These are phyloP conservation scores for Camelus bactrianus DNA, from an alignment of 2,113 vertebrate genomes.

Conservation along the genomic window DNA sequence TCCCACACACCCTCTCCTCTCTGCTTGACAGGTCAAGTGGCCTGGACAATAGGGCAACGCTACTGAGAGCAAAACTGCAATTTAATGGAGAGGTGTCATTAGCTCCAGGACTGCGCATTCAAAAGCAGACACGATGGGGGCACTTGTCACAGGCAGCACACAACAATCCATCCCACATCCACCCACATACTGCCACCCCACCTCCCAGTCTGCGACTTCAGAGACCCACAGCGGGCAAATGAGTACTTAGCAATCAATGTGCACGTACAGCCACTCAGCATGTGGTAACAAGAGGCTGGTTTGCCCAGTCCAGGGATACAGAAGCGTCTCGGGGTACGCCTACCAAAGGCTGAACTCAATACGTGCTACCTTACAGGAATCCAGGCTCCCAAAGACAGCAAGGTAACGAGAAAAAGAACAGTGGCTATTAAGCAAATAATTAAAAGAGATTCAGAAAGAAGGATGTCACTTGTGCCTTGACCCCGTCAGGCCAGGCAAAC, in stretches of 20 bases:
- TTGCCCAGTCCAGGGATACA: background rate
- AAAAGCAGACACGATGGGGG: constrained; percentile 69
- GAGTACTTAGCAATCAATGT: constrained; percentile 58
- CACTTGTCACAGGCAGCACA: constrained; percentile 14
- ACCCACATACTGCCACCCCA: constrained; percentile 42
- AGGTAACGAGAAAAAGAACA: background rate
- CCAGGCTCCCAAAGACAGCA: background rate
- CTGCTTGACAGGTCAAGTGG: constrained; percentile 59
- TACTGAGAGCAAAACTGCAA: constrained; percentile 59
- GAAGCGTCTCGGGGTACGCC: background rate
- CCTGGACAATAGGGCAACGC: constrained; percentile 65
- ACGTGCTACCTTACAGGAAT: constrained; percentile 2
- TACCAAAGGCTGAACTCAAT: background rate
- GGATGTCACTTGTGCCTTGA: background rate
- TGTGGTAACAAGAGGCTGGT: constrained; percentile 34
- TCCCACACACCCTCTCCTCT: constrained; percentile 55
- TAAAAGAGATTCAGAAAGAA: constrained; percentile 54
- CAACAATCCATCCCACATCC: constrained; percentile 49
- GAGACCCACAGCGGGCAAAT: constrained; percentile 50
- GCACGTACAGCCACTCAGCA: background rate
- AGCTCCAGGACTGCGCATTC: constrained; percentile 56
- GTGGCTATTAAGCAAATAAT: constrained; percentile 23
- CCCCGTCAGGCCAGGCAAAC: background rate
- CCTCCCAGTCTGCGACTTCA: constrained; percentile 51
- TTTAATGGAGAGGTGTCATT: constrained; percentile 70